Percentiles rank a stretch among this genome's conserved stretches.
phyloP scores from a whole-genome alignment of 2,113 vertebrate genomes.

The Sminthopsis crassicaudata region DNA sequence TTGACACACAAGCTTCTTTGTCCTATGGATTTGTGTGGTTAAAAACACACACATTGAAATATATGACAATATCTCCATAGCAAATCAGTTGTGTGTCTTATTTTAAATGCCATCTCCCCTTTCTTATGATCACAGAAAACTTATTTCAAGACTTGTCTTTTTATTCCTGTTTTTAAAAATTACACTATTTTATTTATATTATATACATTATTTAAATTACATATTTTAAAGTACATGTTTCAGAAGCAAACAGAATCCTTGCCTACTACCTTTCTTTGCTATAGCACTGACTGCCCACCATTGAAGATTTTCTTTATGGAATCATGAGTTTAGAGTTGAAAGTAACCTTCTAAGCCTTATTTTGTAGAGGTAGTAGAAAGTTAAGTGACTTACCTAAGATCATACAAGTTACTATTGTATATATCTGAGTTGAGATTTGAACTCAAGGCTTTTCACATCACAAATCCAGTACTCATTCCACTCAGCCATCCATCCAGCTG shows the following conservation, averaged over 20 bases:
- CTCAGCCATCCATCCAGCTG: not conserved
- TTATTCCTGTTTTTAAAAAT: not conserved
- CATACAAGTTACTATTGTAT: not conserved
- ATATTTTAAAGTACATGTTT: no score
- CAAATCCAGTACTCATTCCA: not conserved
- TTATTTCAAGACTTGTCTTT: not conserved
- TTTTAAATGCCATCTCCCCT: conserved; percentile 42
- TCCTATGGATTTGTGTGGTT: not conserved
- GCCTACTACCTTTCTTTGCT: not conserved
- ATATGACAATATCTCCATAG: not conserved
- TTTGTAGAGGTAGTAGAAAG: not conserved
- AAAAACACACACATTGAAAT: not conserved
- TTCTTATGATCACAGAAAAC: not conserved
- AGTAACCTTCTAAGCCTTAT: not conserved
- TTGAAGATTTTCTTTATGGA: not conserved
- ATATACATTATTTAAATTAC: no score
- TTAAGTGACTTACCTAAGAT: no score
- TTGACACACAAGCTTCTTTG: not conserved
- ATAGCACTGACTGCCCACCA: not conserved
- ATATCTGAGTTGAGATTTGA: not conserved
- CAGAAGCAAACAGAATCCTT: not conserved
- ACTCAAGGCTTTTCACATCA: not conserved
- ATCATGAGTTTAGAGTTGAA: not conserved
- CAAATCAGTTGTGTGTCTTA: not conserved
- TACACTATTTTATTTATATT: no score